These are phyloP conservation scores for Acanthurus tractus DNA, from an alignment of 2,797 vertebrate species.

Conservation along the genomic window DNA sequence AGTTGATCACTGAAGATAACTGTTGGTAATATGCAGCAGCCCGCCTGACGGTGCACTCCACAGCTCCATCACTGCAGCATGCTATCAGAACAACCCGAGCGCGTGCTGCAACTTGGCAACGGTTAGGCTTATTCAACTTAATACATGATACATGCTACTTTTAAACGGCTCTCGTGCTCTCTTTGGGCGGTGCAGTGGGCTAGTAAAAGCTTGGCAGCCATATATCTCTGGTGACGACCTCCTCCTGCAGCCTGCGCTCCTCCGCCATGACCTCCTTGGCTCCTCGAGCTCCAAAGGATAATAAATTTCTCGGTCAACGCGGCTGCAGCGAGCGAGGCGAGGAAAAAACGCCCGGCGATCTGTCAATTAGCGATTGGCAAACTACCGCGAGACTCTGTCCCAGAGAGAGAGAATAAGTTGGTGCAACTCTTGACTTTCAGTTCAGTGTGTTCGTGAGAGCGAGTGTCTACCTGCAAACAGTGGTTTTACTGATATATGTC, in stretches of 20 bases:
- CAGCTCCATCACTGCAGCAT: background rate
- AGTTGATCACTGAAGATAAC: background rate
- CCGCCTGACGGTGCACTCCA: background rate
- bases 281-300: constrained; percentile 79
- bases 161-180: constrained; percentile 57
- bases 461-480: too few relatives aligned
- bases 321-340: constrained; percentile 35
- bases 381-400: constrained; percentile 74
- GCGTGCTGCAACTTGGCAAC: constrained; percentile 56
- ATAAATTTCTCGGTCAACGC: constrained; percentile 80
- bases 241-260: constrained; percentile 71
- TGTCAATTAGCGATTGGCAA: constrained; percentile 84
- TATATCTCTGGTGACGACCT: constrained; percentile 83
- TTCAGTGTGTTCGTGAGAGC: constrained; percentile 1
- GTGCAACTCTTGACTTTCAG: constrained; percentile 10
- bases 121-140: constrained; percentile 61
- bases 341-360: constrained; percentile 69
- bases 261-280: constrained; percentile 80
- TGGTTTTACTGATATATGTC: background rate
- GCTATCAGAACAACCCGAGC: background rate
- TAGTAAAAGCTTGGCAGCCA: constrained; percentile 74
- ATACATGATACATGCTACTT: constrained; percentile 79
- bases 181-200: constrained; percentile 12
- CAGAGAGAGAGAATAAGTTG: constrained; percentile 37
- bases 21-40: background rate